Conservation (phyloP, 2,113 vertebrate genomes). For the Cochlearius cochlearius region DNA sequence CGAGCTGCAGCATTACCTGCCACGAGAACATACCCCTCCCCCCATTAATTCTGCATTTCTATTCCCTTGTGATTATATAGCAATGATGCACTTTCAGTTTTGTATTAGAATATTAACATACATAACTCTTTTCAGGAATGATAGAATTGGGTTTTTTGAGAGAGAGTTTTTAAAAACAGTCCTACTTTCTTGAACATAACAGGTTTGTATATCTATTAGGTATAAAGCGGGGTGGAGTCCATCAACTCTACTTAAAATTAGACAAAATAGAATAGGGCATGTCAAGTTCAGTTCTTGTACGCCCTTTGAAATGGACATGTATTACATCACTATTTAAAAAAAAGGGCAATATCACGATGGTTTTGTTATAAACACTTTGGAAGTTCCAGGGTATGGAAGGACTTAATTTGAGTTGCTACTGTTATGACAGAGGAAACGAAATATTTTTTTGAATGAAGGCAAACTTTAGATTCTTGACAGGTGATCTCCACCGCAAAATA, state of each 20-base stretch:
- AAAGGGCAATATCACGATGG: not conserved
- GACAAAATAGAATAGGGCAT: not conserved
- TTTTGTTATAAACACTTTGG: not conserved
- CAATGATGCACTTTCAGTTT: not conserved
- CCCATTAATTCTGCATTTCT: not conserved
- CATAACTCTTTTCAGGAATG: not conserved
- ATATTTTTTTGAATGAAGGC: not conserved
- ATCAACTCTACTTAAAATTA: not conserved
- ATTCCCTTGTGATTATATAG: not conserved
- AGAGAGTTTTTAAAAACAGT: not conserved
- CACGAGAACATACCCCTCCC: not conserved
- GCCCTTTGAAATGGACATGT: not conserved
- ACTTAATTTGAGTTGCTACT: not conserved
- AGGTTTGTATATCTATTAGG: not conserved
- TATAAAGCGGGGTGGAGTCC: not conserved
- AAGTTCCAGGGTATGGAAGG: not conserved
- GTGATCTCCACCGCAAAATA: not conserved
- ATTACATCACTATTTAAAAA: not conserved
- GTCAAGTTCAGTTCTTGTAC: not conserved
- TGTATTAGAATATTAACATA: not conserved
- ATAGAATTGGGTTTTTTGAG: not conserved
- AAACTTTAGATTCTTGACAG: not conserved
- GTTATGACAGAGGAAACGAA: not conserved
- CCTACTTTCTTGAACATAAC: not conserved
- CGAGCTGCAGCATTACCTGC: not conserved